Evolutionary conservation across 2,888 invertebrate species (phyloP).

Genomic region (Thysanoteuthis rhombus): DNA sequence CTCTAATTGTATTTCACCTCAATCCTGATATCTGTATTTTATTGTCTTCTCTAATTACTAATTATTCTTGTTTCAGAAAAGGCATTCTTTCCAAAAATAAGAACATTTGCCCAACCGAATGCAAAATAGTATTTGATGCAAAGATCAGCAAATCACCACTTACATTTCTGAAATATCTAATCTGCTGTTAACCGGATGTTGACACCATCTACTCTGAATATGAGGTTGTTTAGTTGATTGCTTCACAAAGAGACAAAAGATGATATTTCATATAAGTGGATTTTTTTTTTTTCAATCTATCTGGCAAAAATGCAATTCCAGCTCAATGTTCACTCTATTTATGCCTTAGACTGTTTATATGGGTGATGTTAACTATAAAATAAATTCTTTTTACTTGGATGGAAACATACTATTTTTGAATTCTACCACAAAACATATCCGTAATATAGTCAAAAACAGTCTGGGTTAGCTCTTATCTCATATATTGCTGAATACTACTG

Average conservation of each 20-base stretch:
- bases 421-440: no score
- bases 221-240: background rate
- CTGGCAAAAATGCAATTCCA: slow-evolving; percentile 1
- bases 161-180: background rate
- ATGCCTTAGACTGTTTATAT: background rate
- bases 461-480: no score
- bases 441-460: no score
- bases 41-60: background rate
- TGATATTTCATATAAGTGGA: background rate
- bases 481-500: no score
- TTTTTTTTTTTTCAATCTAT: background rate
- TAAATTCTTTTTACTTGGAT: no score
- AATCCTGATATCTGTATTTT: background rate
- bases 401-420: no score
- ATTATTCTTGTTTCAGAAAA: slow-evolving; percentile 30
- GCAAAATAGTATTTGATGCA: background rate
- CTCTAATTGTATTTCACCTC: background rate
- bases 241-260: background rate
- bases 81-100: slow-evolving; percentile 27
- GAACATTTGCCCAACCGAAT: slow-evolving; percentile 2
- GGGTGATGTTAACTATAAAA: no score
- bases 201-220: background rate
- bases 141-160: background rate
- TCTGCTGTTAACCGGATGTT: background rate
- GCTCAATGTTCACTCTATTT: background rate